These are phyloP conservation scores for Hipposideros armiger DNA, from an alignment of 2,113 vertebrate species.

Conservation along the genomic window DNA sequence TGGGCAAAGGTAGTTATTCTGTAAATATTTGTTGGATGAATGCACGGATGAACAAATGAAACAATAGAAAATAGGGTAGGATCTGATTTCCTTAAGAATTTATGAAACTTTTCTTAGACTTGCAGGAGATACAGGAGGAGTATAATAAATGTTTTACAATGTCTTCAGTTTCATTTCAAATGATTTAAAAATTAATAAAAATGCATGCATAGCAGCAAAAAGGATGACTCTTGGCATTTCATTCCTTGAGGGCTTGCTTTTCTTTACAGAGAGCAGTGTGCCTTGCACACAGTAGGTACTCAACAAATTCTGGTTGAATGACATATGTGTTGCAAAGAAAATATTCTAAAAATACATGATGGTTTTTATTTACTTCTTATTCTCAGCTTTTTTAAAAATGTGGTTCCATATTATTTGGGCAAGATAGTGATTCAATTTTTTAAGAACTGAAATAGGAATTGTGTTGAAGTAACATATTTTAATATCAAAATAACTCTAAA, in stretches of 20 bases:
- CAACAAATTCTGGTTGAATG: neutral
- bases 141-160: neutral
- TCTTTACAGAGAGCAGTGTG: neutral
- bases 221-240: neutral
- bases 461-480: neutral
- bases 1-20: neutral
- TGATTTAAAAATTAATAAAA: conserved; percentile 43
- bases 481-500: conserved; percentile 42
- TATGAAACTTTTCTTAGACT: neutral
- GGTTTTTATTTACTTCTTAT: neutral
- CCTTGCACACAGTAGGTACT: neutral
- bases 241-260: neutral
- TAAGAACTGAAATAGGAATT: neutral
- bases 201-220: neutral
- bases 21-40: neutral
- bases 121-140: neutral
- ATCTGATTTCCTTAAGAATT: conserved; percentile 6
- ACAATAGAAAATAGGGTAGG: neutral
- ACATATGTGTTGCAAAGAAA: neutral
- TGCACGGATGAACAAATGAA: neutral
- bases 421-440: neutral
- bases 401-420: neutral
- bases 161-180: conserved; percentile 10
- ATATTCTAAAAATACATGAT: neutral
- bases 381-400: neutral